Percentiles rank a stretch among this genome's conserved stretches.
These are phyloP conservation scores for Caenorhabditis sp. DNA, from an alignment of 2,888 invertebrate genomes.

Conservation along the genomic window DNA sequence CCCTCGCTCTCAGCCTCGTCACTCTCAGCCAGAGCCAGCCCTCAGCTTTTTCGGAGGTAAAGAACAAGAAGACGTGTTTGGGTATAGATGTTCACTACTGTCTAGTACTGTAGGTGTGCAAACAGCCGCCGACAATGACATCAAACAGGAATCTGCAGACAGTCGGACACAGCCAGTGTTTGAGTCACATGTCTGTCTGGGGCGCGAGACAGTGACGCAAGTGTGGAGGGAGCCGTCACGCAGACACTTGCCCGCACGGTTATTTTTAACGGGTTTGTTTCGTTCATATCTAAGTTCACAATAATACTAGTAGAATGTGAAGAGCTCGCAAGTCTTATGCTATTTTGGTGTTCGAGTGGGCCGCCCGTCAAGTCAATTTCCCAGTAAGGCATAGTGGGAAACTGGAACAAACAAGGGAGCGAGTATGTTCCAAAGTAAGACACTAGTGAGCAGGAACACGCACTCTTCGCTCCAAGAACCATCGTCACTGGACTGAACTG, in stretches of 20 bases:
- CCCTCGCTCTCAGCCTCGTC: background rate
- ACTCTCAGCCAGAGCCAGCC: background rate
- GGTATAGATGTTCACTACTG: background rate
- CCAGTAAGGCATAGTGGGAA: background rate
- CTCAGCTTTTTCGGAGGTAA: background rate
- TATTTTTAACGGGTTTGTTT: background rate
- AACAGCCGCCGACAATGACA: constrained; percentile 31
- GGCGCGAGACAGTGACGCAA: constrained; percentile 14
- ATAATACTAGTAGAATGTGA: background rate
- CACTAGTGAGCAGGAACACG: background rate
- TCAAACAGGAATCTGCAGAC: constrained; percentile 31
- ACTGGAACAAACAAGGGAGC: background rate
- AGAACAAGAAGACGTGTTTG: too few species aligned
- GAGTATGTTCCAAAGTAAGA: background rate
- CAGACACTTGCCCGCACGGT: background rate
- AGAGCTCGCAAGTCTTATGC: background rate
- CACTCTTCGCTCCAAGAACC: background rate
- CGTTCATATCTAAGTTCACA: too few species aligned
- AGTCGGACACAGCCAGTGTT: constrained; percentile 21
- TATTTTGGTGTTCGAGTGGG: background rate
- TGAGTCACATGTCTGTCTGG: constrained; percentile 51
- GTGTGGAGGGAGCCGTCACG: background rate
- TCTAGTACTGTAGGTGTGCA: constrained; percentile 22
- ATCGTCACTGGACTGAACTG: too few species aligned
- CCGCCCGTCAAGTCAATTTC: constrained; percentile 3